These are phyloP conservation scores for Apteryx owenii DNA, from an alignment of 2,113 vertebrate genomes.

Conservation along the genomic window DNA sequence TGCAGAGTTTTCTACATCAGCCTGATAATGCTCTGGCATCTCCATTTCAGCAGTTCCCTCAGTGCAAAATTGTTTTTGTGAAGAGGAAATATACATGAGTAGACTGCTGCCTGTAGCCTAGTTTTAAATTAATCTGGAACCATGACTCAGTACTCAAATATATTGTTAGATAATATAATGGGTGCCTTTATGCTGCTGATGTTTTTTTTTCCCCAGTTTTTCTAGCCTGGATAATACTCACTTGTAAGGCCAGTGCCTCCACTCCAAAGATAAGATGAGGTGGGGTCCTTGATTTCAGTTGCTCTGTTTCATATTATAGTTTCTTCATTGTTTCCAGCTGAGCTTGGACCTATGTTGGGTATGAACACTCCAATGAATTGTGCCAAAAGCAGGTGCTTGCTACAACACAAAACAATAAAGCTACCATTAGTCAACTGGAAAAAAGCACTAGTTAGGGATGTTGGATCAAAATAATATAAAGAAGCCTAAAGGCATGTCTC, in stretches of 20 bases:
- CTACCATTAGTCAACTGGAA: background rate
- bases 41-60: constrained; percentile 31
- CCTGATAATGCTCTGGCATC: background rate
- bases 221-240: background rate
- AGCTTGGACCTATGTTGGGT: background rate
- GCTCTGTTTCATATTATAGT: background rate
- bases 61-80: background rate
- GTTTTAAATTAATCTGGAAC: background rate
- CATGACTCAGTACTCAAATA: background rate
- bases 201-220: background rate
- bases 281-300: background rate
- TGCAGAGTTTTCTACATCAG: constrained; percentile 1
- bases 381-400: background rate
- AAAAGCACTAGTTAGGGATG: background rate
- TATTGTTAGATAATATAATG: background rate
- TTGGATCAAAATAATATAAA: background rate
- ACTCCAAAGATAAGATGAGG: background rate
- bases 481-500: background rate
- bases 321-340: background rate
- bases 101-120: background rate
- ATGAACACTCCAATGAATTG: accelerated
- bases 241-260: background rate
- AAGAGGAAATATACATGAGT: background rate
- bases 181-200: background rate
- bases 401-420: background rate